Conservation (phyloP, 2,113 vertebrate species). For the Bombycilla garrulus region DNA sequence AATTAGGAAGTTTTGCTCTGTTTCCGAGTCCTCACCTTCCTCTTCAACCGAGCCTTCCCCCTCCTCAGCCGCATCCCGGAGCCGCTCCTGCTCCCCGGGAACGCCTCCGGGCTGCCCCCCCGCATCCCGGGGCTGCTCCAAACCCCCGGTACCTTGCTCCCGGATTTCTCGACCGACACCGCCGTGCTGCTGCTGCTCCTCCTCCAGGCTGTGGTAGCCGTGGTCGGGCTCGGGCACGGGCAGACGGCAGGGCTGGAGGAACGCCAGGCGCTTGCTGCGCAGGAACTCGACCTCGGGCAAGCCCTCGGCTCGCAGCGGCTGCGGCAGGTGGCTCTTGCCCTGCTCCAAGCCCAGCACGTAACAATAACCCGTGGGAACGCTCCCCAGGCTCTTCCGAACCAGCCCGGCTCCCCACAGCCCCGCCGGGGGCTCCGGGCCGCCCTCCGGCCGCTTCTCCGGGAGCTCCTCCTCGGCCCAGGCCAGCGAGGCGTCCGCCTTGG, state of each 20-base stretch:
- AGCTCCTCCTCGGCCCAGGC: neutral
- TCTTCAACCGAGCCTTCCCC: neutral
- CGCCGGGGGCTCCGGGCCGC: neutral
- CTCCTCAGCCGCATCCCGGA: neutral
- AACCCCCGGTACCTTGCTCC: neutral
- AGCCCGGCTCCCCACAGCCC: neutral
- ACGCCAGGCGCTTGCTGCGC: slow-evolving; percentile 63
- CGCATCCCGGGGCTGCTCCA: neutral
- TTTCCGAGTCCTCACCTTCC: neutral
- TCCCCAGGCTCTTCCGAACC: neutral
- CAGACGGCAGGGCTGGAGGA: slow-evolving; percentile 52
- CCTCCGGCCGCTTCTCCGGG: neutral
- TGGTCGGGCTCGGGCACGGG: slow-evolving; percentile 81
- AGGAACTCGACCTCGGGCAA: slow-evolving; percentile 55
- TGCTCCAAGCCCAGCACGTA: neutral
- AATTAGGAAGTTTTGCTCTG: neutral
- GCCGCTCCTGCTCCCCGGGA: neutral
- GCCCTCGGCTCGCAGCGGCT: slow-evolving; percentile 20
- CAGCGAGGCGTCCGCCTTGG: neutral
- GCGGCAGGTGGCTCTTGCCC: neutral
- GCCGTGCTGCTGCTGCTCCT: slow-evolving; percentile 74
- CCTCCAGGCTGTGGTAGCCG: slow-evolving; percentile 91
- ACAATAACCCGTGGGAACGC: neutral
- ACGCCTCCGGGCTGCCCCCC: neutral
- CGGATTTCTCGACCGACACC: accelerated